Base-by-base conservation (phyloP, 2,888 invertebrate genomes). In the Campaea margaritaria region DNA sequence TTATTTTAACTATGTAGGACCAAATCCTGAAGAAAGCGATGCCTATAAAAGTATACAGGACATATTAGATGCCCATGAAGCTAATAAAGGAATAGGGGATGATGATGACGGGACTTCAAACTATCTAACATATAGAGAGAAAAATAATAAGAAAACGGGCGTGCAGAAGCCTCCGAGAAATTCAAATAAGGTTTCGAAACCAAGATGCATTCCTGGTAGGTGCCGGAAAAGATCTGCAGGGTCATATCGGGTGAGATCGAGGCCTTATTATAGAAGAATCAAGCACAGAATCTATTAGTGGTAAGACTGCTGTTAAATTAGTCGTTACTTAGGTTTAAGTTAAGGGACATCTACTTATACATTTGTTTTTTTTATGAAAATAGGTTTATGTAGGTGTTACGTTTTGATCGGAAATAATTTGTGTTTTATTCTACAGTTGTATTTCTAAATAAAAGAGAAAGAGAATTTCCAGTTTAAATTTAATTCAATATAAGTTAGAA, bases 51-150 rank as follows among this genome's bases (percentile, higher is more conserved):
- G 83, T 54, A 86, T 89, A 10, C 89, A 89, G 58, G 88, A 89
- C 12, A 90, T 90, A 45, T 63, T 90, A 21, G 86, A 89, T 10
- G 87, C 89, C 0, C 88, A 91, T 45, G 87, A 89, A 74, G 82
- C 80, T 0, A 89, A 87, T 52, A 75, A 77, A 45, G 78, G 79
- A 0, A 75, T 69, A 1, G 71, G 78, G 2, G 72, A 61, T 3
- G 41, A 42, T 16, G 55, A 79, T 10, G 75, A 75, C 15, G 71
- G 65, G 12, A 70, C 72, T 56, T 65, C 75, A 11, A 80, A 78
- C 59, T 78, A 82, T 62, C 54, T 76, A 12, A 70, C 65, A 2
- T 74, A 82, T 43, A 79, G 78, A 53, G 67, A 62, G 16, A 62
- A 65, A 21, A 56, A 49, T 1, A 64, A 62, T n/a, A 65, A 61